Evolutionary conservation across 2,797 vertebrate species (phyloP).

Genomic region (Gambelia wislizenii): DNA sequence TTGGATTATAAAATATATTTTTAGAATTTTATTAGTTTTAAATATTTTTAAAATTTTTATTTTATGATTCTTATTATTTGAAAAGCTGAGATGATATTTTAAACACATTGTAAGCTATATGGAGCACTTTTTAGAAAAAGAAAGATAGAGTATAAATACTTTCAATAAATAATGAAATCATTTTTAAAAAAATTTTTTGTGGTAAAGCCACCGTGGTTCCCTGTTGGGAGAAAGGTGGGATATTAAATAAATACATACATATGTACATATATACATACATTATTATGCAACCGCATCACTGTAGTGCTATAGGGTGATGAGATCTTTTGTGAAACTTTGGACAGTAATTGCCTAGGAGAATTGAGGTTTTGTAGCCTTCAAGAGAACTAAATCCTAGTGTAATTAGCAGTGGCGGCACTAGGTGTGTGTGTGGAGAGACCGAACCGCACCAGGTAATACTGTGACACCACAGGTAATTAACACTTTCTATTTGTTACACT

Average conservation of each 20-base stretch:
- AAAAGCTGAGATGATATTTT: neutral
- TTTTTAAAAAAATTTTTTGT: neutral
- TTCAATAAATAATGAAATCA: neutral
- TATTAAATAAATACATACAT: too few species aligned
- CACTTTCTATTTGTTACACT: conserved; percentile 12
- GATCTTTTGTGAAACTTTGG: neutral
- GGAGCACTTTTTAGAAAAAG: neutral
- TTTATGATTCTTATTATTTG: neutral
- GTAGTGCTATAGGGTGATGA: neutral
- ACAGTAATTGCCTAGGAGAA: neutral
- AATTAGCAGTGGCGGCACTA: too few species aligned
- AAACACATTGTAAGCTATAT: neutral
- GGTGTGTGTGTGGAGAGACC: too few species aligned
- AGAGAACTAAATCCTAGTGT: neutral
- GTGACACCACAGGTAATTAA: conserved; percentile 17
- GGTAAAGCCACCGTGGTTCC: too few species aligned
- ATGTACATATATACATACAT: too few species aligned
- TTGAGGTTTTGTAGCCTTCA: neutral
- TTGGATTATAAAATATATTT: too few species aligned
- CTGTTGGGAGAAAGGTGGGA: too few species aligned
- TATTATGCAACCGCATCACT: too few species aligned
- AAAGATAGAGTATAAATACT: neutral
- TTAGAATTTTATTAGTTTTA: too few species aligned
- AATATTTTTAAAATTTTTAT: too few species aligned
- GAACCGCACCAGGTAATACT: too few species aligned